Conservation (phyloP, 2,888 invertebrate genomes). For the Agrotis exclamationis region DNA sequence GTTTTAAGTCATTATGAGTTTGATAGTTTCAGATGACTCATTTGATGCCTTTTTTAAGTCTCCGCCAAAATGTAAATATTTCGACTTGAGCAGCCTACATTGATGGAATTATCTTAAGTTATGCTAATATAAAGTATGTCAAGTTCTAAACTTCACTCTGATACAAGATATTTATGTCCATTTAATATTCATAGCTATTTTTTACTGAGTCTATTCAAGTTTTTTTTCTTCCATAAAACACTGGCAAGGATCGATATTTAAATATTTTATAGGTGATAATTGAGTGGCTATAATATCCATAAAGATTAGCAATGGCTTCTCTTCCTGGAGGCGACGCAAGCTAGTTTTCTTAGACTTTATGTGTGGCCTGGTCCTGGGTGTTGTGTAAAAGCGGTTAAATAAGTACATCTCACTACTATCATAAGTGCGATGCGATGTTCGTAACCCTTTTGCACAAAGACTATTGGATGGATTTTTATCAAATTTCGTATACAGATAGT, state of each 20-base stretch:
- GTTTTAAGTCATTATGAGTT: no score
- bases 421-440: no score
- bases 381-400: not conserved
- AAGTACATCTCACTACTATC: not conserved
- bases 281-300: not conserved
- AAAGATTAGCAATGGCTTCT: constrained; percentile 15
- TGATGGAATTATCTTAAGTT: not conserved
- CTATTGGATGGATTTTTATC: no score
- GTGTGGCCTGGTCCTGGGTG: not conserved
- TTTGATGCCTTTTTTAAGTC: not conserved
- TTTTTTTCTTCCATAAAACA: constrained; percentile 1
- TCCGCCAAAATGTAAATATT: not conserved
- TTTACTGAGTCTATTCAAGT: not conserved
- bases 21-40: not conserved
- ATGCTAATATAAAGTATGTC: not conserved
- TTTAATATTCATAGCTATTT: constrained; percentile 21
- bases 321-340: not conserved
- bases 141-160: not conserved
- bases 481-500: no score
- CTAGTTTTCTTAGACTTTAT: not conserved
- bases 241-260: not conserved
- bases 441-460: no score
- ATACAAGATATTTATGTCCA: not conserved
- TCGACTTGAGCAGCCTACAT: not conserved
- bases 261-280: constrained; percentile 31